These are phyloP conservation scores for Leptopilina syphax DNA, from an alignment of 2,888 invertebrate species.

Conservation along the genomic window DNA sequence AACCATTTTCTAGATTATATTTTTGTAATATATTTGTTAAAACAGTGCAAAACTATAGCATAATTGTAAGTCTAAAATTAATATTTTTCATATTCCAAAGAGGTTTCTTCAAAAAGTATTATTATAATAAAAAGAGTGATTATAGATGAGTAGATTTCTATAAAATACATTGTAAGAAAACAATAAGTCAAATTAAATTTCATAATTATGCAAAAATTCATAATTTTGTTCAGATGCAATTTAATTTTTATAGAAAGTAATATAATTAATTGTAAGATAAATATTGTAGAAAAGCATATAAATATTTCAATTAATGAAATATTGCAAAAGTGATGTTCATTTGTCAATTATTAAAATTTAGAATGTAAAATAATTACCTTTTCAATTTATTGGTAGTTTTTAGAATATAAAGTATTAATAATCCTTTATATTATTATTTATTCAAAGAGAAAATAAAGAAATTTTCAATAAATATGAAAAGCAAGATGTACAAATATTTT, in stretches of 20 bases:
- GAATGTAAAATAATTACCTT: too few relatives aligned
- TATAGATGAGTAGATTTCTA: not conserved
- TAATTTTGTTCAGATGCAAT: not conserved
- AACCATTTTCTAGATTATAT: not conserved
- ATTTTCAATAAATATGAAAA: too few relatives aligned
- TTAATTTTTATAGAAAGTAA: slow-evolving; percentile 1
- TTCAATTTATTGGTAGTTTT: too few relatives aligned
- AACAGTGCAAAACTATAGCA: not conserved
- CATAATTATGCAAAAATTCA: not conserved
- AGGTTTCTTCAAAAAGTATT: not conserved
- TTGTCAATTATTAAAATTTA: too few relatives aligned
- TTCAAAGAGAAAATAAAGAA: too few relatives aligned
- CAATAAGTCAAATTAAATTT: slow-evolving; percentile 16
- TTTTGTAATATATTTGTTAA: slow-evolving; percentile 11
- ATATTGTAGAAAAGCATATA: not conserved
- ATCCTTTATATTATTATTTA: too few relatives aligned
- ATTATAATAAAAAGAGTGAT: slow-evolving; percentile 9
- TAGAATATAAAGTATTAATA: too few relatives aligned
- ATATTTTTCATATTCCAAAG: slow-evolving; percentile 26
- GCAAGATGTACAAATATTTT: too few relatives aligned
- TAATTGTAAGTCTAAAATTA: not conserved
- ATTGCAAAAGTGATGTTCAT: too few relatives aligned
- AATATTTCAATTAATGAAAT: too few relatives aligned
- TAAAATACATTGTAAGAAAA: not conserved
- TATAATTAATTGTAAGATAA: not conserved